phyloP scores from a whole-genome alignment of 2,888 invertebrate species.

The Pandemis cinnamomeana region DNA sequence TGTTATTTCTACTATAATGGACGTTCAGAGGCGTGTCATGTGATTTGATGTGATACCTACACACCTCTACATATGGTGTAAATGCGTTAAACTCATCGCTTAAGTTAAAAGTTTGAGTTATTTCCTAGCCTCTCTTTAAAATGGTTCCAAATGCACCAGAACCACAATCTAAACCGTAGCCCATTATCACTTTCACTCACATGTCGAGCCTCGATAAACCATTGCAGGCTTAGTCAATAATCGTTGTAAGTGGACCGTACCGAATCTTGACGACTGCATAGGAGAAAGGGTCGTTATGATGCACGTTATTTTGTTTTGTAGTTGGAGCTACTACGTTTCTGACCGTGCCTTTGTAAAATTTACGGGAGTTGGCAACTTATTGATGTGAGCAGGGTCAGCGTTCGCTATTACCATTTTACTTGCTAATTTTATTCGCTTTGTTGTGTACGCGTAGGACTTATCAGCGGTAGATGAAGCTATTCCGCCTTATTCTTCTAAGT shows the following conservation, averaged over 20 bases:
- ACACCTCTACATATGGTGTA: too few species aligned
- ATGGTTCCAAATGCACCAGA: conserved; percentile 9
- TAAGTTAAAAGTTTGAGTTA: background rate
- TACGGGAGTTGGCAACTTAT: background rate
- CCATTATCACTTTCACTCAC: conserved; percentile 55
- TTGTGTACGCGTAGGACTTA: too few species aligned
- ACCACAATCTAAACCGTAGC: conserved; percentile 39
- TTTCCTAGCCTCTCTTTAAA: background rate
- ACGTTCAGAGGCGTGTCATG: too few species aligned
- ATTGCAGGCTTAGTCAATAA: conserved; percentile 51
- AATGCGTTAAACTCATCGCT: too few species aligned
- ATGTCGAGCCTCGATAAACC: conserved; percentile 60
- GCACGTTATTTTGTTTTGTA: conserved; percentile 13
- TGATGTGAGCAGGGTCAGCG: background rate
- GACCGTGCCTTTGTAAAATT: background rate
- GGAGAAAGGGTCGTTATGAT: conserved; percentile 44
- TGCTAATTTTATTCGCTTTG: too few species aligned
- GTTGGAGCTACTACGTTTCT: background rate
- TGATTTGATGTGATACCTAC: too few species aligned
- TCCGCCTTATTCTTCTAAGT: too few species aligned
- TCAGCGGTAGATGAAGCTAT: too few species aligned
- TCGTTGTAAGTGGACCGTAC: conserved; percentile 56
- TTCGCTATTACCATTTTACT: too few species aligned
- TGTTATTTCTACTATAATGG: too few species aligned
- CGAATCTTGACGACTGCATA: conserved; percentile 50